Evolutionary conservation across 2,113 vertebrate genomes (phyloP).

Genomic region (Falcunculus frontatus): DNA sequence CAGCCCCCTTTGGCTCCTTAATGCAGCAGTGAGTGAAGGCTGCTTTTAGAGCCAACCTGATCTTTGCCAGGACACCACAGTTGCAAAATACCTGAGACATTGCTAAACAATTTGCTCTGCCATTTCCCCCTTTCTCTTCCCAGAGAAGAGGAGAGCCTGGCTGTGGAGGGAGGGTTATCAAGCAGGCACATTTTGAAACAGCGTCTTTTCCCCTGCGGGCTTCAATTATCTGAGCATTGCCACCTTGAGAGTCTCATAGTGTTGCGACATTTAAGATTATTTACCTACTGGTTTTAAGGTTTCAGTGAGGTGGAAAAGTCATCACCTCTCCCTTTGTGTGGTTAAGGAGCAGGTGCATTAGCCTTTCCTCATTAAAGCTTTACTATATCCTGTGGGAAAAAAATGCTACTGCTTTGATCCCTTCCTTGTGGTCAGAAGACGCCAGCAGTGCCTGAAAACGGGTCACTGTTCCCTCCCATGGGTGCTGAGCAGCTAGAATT

Average conservation of each 20-base stretch:
- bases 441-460: not conserved
- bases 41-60: not conserved
- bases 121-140: not conserved
- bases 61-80: not conserved
- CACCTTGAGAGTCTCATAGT: not conserved
- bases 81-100: not conserved
- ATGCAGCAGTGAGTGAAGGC: not conserved
- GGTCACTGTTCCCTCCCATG: not conserved
- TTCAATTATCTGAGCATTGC: not conserved
- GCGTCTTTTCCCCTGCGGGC: not conserved
- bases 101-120: not conserved
- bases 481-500: not conserved
- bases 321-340: fast-evolving
- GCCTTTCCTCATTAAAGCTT: not conserved
- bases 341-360: not conserved
- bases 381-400: not conserved
- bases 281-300: not conserved
- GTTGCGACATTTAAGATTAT: not conserved
- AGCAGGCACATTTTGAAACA: not conserved
- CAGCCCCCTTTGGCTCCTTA: not conserved
- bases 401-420: not conserved
- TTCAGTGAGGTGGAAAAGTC: not conserved
- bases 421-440: not conserved
- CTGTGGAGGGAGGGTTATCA: not conserved
- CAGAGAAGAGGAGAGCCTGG: not conserved